Evolutionary conservation across 2,797 vertebrate genomes (phyloP).

Genomic region (Pantherophis alleghaniensis): DNA sequence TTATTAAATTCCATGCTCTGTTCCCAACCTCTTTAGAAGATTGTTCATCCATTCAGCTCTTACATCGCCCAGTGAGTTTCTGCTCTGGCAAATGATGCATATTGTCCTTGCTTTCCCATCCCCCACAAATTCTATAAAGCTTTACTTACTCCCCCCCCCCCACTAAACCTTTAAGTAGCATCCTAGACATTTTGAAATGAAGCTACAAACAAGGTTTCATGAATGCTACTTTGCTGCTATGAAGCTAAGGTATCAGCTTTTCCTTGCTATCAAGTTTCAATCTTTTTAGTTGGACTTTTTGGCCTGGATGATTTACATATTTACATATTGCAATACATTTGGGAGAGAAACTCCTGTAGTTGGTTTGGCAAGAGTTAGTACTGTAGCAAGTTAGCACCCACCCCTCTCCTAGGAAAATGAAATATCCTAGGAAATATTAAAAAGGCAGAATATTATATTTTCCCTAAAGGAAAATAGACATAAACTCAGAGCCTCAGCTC

Average conservation of each 20-base stretch:
- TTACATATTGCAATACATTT: too few species aligned
- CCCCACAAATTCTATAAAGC: neutral
- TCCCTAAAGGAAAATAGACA: too few species aligned
- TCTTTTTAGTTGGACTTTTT: neutral
- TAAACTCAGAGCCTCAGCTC: too few species aligned
- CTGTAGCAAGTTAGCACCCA: too few species aligned
- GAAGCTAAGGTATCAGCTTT: neutral
- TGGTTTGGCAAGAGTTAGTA: too few species aligned
- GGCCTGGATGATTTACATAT: too few species aligned
- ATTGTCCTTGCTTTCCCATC: neutral
- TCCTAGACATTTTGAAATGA: neutral
- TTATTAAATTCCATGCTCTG: neutral
- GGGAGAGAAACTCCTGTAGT: too few species aligned
- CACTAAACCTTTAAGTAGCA: neutral
- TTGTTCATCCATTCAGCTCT: neutral
- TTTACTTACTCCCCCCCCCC: neutral
- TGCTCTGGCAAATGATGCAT: neutral
- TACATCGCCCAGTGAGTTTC: neutral
- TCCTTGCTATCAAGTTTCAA: neutral
- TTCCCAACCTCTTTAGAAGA: neutral
- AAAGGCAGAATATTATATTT: too few species aligned
- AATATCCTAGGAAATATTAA: too few species aligned
- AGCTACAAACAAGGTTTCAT: neutral
- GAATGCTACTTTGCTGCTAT: neutral
- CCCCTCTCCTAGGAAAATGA: too few species aligned